These are phyloP conservation scores for Osmoderma eremita DNA, from an alignment of 2,888 invertebrate species.

Conservation along the genomic window DNA sequence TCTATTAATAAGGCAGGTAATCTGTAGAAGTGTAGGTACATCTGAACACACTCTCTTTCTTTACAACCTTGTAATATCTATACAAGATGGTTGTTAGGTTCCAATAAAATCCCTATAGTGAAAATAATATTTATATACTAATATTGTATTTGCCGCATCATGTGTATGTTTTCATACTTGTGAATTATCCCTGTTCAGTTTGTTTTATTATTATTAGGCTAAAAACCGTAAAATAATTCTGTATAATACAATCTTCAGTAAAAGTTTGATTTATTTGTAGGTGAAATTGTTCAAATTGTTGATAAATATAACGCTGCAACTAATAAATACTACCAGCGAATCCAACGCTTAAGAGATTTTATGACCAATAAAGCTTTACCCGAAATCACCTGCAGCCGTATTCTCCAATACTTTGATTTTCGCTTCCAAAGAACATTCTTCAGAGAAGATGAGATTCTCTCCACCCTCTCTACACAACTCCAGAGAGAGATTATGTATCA, in stretches of 20 bases:
- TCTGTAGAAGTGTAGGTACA: no score
- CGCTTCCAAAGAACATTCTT: slow-evolving; percentile 61
- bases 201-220: no score
- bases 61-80: no score
- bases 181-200: no score
- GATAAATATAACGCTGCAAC: slow-evolving; percentile 50
- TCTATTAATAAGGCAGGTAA: no score
- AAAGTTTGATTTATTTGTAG: slow-evolving; percentile 35
- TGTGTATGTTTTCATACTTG: no score
- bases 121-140: no score
- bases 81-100: no score
- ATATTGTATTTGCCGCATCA: no score
- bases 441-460: slow-evolving; percentile 59
- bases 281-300: slow-evolving; percentile 52
- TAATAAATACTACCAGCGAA: slow-evolving; percentile 53
- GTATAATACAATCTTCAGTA: neutral
- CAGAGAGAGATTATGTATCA: slow-evolving; percentile 60
- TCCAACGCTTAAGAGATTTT: slow-evolving; percentile 62
- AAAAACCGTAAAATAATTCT: neutral
- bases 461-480: slow-evolving; percentile 61
- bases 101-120: no score
- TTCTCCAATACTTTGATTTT: slow-evolving; percentile 61
- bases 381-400: slow-evolving; percentile 55
- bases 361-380: slow-evolving; percentile 63
- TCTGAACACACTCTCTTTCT: no score